Evolutionary conservation across 2,113 vertebrate genomes (phyloP), one percentile per base, ranked within the genome.

Genomic region (Mola mola): DNA sequence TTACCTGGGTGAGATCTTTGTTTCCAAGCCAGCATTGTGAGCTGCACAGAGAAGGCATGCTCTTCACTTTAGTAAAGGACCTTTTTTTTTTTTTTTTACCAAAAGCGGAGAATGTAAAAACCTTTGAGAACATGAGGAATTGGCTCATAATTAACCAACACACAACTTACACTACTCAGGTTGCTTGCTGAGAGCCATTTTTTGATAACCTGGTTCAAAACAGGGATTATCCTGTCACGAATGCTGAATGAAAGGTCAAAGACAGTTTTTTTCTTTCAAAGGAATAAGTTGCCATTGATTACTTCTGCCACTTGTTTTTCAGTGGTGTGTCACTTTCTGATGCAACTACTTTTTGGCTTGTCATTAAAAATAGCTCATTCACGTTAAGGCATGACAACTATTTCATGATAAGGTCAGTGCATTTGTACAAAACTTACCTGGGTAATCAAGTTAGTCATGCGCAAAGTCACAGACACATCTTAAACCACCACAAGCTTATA

Each of bases 71-170:
- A 74, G 75, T 74, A 77, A 83, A 72, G 24, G 28, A 58, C 78
- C 69, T 51, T 60, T 72, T 62, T 61, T 70, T 50, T 31, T 19
- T 17, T 44, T 3, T 20, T 61, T 66, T 79, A 68, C 43, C 59
- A 68, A 59, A 68, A 81, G 42, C 36, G 55, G 21, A 64, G 49
- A 52, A 79, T 67, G 43, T 53, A 66, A 67, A 77, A 65, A 43
- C 78, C 59, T 66, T 47, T 55, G 52, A 81, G 72, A 76, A 55
- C 52, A 61, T 60, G 25, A 62, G 60, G 66, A 76, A 79, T 81
- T 40, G 77, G 38, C 26, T 75, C 36, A 75, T 88, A 80, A 88
- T 88, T 83, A 88, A 80, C n/a, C n/a, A n/a, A n/a, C n/a, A n/a
- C n/a, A n/a, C n/a, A n/a, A n/a, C n/a, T n/a, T n/a, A n/a, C n/a